Conservation (phyloP, 2,113 vertebrate species). For the Shinisaurus crocodilurus region DNA sequence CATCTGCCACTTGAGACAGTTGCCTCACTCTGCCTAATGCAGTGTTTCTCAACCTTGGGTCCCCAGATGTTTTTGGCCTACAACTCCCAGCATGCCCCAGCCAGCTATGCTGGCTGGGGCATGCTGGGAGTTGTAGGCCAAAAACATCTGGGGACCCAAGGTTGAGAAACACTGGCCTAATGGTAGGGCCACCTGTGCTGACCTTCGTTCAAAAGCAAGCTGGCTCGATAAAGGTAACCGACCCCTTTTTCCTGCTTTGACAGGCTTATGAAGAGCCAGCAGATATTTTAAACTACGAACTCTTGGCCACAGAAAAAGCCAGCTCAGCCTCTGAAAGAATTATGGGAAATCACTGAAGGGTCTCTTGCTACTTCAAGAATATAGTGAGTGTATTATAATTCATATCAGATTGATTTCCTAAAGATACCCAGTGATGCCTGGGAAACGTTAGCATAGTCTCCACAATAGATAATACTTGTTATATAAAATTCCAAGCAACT, state of each 20-base stretch:
- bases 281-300: neutral
- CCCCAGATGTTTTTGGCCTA: too few species aligned
- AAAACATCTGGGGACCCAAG: too few species aligned
- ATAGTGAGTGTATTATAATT: slow-evolving; percentile 34
- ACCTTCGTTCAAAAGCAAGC: neutral
- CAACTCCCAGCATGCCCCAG: too few species aligned
- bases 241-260: too few species aligned
- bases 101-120: too few species aligned
- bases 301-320: neutral
- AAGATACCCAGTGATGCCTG: slow-evolving; percentile 25
- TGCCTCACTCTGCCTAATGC: too few species aligned
- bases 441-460: slow-evolving; percentile 26
- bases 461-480: neutral
- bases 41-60: too few species aligned
- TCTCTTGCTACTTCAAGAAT: slow-evolving; percentile 42
- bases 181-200: too few species aligned
- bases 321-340: neutral
- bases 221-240: neutral
- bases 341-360: slow-evolving; percentile 24
- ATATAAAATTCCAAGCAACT: slow-evolving; percentile 37
- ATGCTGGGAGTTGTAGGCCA: too few species aligned
- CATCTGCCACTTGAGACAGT: too few species aligned
- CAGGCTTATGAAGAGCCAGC: neutral
- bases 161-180: too few species aligned
- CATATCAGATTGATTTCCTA: slow-evolving; percentile 37